Evolutionary conservation across 2,888 invertebrate species (phyloP), one percentile per base, ranked within the genome.

Genomic region (Abrostola tripartita): DNA sequence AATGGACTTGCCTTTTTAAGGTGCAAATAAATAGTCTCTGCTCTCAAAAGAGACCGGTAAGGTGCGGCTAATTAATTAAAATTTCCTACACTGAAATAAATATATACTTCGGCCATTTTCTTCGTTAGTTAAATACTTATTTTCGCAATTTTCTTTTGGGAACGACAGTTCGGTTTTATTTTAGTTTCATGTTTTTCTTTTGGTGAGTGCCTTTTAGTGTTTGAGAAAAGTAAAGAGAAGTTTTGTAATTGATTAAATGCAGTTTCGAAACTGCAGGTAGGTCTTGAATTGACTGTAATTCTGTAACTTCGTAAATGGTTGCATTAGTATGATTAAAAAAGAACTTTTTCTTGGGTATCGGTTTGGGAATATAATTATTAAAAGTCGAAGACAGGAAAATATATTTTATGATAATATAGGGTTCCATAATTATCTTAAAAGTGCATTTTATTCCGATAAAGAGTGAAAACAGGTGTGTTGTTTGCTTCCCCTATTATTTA

Each of bases 1-100:
- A 93, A 94, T 93, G 93, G 94, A 90, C 88, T 89, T 88, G 91
- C 90, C 90, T 92, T 92, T 91, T 92, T 83, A 87, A 88, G 87
- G 88, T 90, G 87, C 85, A 86, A 90, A 89, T 91, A 90, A 90
- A 90, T 88, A 91, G 85, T 88, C 81, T 79, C 76, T 74, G 74
- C 76, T 71, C 63, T 75, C 83, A 85, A 85, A 87, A 89, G 86
- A 81, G n/a, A 63, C 74, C 71, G 71, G 74, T 78, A 74, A 86
- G 87, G 83, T 83, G 85, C 75, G 63, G 82, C 84, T 91, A 91
- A 90, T 90, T 92, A 91, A 92, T 92, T 91, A 88, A 85, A 85
- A 64, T 53, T 52, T 71, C 55, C 24, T 71, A 61, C 68, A 70
- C 61, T 67, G 52, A 61, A 64, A 63, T 71, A 24, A 24, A 4